Percentiles rank a stretch among this genome's conserved stretches.
phyloP scores from a whole-genome alignment of 2,113 vertebrate species.

The Gallinago paraguaiae region DNA sequence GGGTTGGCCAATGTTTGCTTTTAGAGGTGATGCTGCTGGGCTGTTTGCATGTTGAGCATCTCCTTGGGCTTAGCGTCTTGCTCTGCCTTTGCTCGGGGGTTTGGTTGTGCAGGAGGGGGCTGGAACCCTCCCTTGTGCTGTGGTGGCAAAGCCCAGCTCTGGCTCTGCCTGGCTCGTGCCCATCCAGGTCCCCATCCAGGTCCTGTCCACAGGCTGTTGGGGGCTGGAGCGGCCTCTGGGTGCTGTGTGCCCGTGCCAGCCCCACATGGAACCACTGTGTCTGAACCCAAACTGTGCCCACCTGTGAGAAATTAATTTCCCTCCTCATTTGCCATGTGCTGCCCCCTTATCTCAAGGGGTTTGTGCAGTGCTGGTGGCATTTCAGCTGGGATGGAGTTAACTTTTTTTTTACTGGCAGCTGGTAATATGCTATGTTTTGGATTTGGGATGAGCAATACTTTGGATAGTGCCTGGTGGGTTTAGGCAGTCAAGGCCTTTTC shows the following conservation, averaged over 20 bases:
- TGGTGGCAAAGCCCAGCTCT: background rate
- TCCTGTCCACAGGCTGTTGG: background rate
- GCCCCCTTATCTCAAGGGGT: background rate
- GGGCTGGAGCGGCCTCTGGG: background rate
- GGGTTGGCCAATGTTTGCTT: background rate
- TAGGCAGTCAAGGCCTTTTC: background rate
- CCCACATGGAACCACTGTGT: background rate
- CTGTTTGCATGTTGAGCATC: background rate
- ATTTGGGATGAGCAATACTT: background rate
- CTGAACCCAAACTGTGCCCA: background rate
- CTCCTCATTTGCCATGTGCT: rapidly evolving
- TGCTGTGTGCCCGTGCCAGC: rapidly evolving
- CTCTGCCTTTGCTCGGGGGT: background rate
- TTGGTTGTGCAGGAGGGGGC: background rate
- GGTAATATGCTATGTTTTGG: background rate
- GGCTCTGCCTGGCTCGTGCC: background rate
- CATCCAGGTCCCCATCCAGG: rapidly evolving
- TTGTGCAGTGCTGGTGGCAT: background rate
- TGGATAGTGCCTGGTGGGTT: background rate
- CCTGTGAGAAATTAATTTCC: background rate
- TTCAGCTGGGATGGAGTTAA: background rate
- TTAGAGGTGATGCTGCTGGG: rapidly evolving
- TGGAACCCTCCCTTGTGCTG: background rate
- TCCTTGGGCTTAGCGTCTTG: background rate
- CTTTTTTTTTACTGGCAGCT: background rate